Percentiles rank a stretch among this genome's conserved stretches.
Evolutionary conservation across 2,113 vertebrate genomes (phyloP).

Genomic region (Misgurnus anguillicaudatus): DNA sequence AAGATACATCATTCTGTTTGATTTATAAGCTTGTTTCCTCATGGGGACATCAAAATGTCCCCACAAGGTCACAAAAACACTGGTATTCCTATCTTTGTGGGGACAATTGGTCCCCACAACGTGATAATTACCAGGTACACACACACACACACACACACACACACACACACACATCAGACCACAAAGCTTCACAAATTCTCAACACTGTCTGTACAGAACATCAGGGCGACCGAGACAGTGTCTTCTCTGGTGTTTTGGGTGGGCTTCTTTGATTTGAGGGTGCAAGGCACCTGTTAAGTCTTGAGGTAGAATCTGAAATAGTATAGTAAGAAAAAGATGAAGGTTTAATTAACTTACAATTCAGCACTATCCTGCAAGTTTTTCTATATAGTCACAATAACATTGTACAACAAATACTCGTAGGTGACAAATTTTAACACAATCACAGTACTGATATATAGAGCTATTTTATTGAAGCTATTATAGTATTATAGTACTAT

Average conservation of each 20-base stretch:
- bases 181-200: conserved; percentile 3
- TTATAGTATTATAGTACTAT: too few species aligned
- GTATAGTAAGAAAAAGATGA: not conserved
- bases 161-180: conserved; percentile 7
- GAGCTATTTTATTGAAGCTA: too few species aligned
- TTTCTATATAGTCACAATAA: not conserved
- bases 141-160: not conserved
- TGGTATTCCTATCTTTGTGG: too few species aligned
- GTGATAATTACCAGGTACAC: not conserved
- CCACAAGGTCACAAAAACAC: too few species aligned
- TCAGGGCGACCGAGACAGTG: not conserved
- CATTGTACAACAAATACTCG: too few species aligned
- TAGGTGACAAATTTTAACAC: too few species aligned
- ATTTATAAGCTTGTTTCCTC: too few species aligned
- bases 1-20: too few species aligned
- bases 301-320: not conserved
- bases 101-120: too few species aligned
- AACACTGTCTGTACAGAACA: not conserved
- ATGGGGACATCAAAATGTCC: too few species aligned
- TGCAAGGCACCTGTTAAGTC: conserved; percentile 7
- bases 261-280: not conserved
- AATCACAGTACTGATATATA: too few species aligned
- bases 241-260: conserved; percentile 5
- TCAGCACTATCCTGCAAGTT: not conserved
- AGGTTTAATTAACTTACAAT: not conserved